phyloP scores from a whole-genome alignment of 2,888 invertebrate genomes.

The Leptinotarsa rubiginosa region DNA sequence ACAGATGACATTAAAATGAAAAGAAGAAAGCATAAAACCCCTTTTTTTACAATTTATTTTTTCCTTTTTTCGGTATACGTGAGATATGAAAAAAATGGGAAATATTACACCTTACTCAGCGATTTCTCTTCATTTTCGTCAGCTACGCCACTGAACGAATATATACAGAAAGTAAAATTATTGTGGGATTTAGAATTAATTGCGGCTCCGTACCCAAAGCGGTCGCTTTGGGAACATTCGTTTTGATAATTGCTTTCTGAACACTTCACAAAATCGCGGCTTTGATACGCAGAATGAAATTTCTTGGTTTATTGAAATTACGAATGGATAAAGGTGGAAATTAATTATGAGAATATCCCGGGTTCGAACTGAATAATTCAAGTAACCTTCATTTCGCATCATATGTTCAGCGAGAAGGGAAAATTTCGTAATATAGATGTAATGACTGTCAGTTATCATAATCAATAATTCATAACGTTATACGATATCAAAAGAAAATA shows the following conservation, averaged over 20 bases:
- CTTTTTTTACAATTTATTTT: too few relatives aligned
- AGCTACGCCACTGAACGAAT: not conserved
- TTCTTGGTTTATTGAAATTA: constrained; percentile 38
- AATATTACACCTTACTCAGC: too few relatives aligned
- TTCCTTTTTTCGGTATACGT: too few relatives aligned
- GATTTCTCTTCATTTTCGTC: not conserved
- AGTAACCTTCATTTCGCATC: not conserved
- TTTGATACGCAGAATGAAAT: constrained; percentile 34
- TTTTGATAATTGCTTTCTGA: constrained; percentile 40
- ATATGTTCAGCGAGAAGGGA: not conserved
- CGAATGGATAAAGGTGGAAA: constrained; percentile 25
- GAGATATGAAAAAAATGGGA: too few relatives aligned
- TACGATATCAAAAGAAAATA: too few relatives aligned
- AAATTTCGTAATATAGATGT: not conserved
- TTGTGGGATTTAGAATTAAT: constrained; percentile 28
- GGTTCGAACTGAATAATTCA: not conserved
- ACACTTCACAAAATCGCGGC: constrained; percentile 37
- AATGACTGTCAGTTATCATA: too few relatives aligned
- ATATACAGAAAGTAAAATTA: constrained; percentile 22
- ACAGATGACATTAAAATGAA: too few relatives aligned
- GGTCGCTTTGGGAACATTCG: constrained; percentile 37
- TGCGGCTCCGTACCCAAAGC: constrained; percentile 22
- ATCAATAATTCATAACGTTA: too few relatives aligned
- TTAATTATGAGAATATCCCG: constrained; percentile 28
- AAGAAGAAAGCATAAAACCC: too few relatives aligned